Base-by-base conservation (phyloP, 1,140 invertebrate genomes). In the Eurosta solidaginis region DNA sequence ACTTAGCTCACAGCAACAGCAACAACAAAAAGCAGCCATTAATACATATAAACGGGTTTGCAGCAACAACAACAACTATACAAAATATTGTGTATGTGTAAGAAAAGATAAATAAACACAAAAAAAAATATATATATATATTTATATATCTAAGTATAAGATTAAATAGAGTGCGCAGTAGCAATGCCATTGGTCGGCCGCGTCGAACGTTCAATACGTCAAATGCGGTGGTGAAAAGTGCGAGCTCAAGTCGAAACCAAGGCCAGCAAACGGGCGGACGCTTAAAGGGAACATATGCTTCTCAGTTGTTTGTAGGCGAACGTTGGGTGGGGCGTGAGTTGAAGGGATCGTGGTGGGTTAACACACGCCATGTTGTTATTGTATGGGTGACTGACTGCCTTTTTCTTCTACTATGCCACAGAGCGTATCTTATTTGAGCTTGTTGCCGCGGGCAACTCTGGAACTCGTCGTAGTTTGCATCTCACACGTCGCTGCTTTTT, bases 401-500 rank as follows among this genome's bases (percentile, higher is more conserved):
- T 27, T 9, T 20, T 52, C 17, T 52, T 52, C 2, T 52, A n/a
- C n/a, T n/a, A n/a, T 63, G 33, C 29, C 25, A 47, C 12, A 3
- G 45, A 47, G 54, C 27, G 27, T 33, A 17, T 59, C 44, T 74
- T 42, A 78, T 73, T 78, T 85, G 84, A 85, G 85, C 84, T 85
- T 85, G 83, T 84, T 84, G 81, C 84, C 81, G 22, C 4, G 63
- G 20, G 63, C 3, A 25, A 54, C 59, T 44, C 76, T 47, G 1
- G 0, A 40, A 3, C 33, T n/a, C n/a, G 27, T 7, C 25, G 40
- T 20, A 27, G 33, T 29, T 68, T 29, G 17, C 29, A 20, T 9
- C 33, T 40, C 3, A 63, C n/a, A n/a, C 7, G 12, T n/a, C n/a
- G n/a, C n/a, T 6, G 14, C 33, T 4, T 14, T 40, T 33, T 59